Evolutionary conservation across 2,797 vertebrate genomes (phyloP).

Genomic region (Acanthiza pusilla): DNA sequence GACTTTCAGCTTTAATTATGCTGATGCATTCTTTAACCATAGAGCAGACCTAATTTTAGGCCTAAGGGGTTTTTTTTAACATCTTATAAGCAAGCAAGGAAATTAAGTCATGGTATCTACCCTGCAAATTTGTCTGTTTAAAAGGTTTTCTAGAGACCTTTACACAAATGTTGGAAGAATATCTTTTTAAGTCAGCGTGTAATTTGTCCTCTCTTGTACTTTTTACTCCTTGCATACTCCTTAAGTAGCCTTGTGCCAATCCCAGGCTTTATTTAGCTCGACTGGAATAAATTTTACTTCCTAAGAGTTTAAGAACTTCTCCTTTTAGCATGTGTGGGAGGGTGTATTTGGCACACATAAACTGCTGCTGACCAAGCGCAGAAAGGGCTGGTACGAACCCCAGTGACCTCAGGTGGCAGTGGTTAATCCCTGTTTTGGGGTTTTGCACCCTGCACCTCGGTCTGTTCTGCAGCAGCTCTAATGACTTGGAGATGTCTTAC

Average conservation of each 20-base stretch:
- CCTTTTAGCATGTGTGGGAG: neutral
- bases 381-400: neutral
- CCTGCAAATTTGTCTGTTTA: neutral
- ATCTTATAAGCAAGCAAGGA: neutral
- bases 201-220: neutral
- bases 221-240: neutral
- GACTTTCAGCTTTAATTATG: slow-evolving; percentile 28
- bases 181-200: neutral
- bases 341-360: neutral
- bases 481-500: neutral
- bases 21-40: neutral
- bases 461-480: neutral
- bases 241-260: neutral
- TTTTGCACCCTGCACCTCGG: neutral
- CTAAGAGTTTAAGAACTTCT: slow-evolving; percentile 16
- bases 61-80: neutral
- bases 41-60: slow-evolving; percentile 17
- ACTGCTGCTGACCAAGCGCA: neutral
- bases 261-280: slow-evolving; percentile 44
- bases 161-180: neutral
- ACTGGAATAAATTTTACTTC: slow-evolving; percentile 11
- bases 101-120: neutral
- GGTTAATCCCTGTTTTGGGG: neutral
- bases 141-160: neutral
- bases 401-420: neutral